Conservation (phyloP, 2,888 invertebrate genomes). For the Lycocerus yunnanus region DNA sequence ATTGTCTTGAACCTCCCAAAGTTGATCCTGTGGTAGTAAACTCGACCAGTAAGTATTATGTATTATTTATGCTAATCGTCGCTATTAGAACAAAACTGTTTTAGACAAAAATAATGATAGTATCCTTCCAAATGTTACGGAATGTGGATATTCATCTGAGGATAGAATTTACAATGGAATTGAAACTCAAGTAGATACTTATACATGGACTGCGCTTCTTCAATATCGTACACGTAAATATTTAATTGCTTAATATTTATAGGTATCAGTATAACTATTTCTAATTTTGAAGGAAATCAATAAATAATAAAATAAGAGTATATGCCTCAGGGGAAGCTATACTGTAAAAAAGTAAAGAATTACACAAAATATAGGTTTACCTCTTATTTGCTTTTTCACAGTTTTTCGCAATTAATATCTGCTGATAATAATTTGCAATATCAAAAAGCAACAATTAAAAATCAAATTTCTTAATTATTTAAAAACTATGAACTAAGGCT, state of each 20-base stretch:
- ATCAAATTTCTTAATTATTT: too few species aligned
- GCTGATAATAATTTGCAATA: too few species aligned
- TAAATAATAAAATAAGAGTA: too few species aligned
- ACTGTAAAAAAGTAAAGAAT: too few species aligned
- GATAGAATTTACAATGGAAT: constrained; percentile 68
- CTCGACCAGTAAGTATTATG: neutral
- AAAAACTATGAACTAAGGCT: too few species aligned
- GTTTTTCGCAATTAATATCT: too few species aligned
- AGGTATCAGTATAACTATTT: too few species aligned
- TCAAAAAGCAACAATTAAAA: too few species aligned
- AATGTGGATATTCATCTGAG: constrained; percentile 59
- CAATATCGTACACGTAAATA: constrained; percentile 66
- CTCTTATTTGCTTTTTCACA: too few species aligned
- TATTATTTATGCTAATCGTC: neutral
- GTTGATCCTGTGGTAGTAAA: neutral
- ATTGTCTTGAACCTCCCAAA: neutral
- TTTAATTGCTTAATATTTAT: neutral
- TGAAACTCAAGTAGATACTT: constrained; percentile 66
- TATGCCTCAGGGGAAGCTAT: too few species aligned
- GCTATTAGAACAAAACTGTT: neutral
- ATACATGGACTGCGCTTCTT: constrained; percentile 72
- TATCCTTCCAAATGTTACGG: constrained; percentile 46
- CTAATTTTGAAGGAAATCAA: too few species aligned
- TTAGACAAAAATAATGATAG: neutral
- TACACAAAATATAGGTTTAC: too few species aligned